These are phyloP conservation scores for Eustalomyia histrio DNA, from an alignment of 2,888 invertebrate species.

Conservation along the genomic window DNA sequence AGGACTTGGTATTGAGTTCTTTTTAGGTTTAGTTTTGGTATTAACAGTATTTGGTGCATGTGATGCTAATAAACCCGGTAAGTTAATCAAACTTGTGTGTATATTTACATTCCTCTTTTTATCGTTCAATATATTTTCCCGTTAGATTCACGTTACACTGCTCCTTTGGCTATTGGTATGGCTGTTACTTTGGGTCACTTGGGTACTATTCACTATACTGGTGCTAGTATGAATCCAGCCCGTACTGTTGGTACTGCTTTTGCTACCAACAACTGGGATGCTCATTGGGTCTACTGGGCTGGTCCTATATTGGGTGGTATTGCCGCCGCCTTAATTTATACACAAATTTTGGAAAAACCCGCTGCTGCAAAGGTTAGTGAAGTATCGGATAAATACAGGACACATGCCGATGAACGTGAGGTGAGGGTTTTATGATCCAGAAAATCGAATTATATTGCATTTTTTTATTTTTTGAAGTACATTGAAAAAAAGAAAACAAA, in stretches of 20 bases:
- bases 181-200: conserved; percentile 92
- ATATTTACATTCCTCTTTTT: neutral
- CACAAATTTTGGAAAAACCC: conserved; percentile 77
- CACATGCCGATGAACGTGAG: conserved; percentile 84
- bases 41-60: conserved; percentile 92
- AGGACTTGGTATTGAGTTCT: conserved; percentile 93
- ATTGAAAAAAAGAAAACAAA: conserved; percentile 14
- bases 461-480: conserved; percentile 17
- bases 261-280: conserved; percentile 85
- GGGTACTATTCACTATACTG: conserved; percentile 90
- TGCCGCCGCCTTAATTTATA: conserved; percentile 87
- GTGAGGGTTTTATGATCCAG: conserved; percentile 79
- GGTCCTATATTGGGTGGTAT: conserved; percentile 91
- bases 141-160: conserved; percentile 88
- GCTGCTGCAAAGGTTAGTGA: conserved; percentile 69
- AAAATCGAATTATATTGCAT: conserved; percentile 38
- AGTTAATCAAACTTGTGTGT: neutral
- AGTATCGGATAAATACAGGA: conserved; percentile 78
- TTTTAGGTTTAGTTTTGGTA: conserved; percentile 92
- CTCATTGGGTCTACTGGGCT: conserved; percentile 96
- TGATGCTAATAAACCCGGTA: conserved; percentile 78
- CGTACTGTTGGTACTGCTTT: conserved; percentile 93
- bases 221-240: conserved; percentile 96
- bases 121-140: neutral
- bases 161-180: conserved; percentile 92